These are phyloP conservation scores for Macrotis lagotis DNA, from an alignment of 2,113 vertebrate genomes.

Conservation along the genomic window DNA sequence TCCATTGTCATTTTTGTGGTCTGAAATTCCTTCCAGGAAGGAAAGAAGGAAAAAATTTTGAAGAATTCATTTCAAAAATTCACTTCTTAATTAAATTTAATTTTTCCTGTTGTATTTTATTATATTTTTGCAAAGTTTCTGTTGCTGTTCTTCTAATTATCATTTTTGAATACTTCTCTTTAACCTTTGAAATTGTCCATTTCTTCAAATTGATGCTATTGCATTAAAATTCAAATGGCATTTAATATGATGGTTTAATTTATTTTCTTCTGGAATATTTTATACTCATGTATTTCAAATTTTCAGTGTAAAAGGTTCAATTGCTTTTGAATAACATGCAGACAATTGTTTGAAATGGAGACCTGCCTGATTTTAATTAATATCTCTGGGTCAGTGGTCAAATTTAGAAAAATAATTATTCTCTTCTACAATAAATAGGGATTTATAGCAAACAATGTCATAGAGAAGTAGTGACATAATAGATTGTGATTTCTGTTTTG, in stretches of 20 bases:
- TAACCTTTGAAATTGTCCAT: background rate
- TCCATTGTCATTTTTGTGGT: background rate
- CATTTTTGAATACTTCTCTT: background rate
- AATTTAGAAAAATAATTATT: constrained; percentile 19
- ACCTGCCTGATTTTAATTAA: background rate
- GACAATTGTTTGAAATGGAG: background rate
- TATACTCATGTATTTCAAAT: background rate
- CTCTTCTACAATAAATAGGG: background rate
- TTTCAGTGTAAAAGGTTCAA: background rate
- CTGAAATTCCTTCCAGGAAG: background rate
- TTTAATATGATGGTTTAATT: background rate
- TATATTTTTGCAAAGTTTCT: background rate
- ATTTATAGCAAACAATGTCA: background rate
- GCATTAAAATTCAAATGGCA: background rate
- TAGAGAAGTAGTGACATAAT: background rate
- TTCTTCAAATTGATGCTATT: background rate
- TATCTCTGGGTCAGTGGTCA: background rate
- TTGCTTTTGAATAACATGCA: background rate
- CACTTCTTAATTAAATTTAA: background rate
- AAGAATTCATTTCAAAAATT: background rate
- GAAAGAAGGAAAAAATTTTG: background rate
- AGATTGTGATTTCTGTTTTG: constrained; percentile 7
- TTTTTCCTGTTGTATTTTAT: background rate
- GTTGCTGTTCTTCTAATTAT: background rate
- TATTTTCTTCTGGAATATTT: background rate